These are phyloP conservation scores for Tanaodytes sp. DNA, from an alignment of 2,888 invertebrate genomes.

Conservation along the genomic window DNA sequence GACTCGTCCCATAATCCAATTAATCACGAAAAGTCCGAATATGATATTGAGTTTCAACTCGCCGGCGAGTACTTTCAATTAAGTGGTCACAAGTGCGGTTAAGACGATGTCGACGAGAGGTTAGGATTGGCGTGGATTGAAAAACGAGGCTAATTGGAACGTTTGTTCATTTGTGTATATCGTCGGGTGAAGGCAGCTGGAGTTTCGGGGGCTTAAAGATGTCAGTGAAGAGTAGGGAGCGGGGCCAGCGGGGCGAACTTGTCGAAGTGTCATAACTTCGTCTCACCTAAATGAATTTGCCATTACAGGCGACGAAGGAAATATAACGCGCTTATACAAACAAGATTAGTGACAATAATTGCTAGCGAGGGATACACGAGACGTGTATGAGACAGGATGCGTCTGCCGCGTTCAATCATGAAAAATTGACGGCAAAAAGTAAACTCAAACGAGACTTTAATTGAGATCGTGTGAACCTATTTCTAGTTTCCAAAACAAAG, in stretches of 20 bases:
- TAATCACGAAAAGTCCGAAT: neutral
- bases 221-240: constrained; percentile 33
- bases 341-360: constrained; percentile 54
- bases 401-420: constrained; percentile 23
- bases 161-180: constrained; percentile 45
- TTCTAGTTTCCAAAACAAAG: too few relatives aligned
- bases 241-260: constrained; percentile 41
- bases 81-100: too few relatives aligned
- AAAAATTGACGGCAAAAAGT: constrained; percentile 26
- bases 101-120: too few relatives aligned
- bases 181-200: constrained; percentile 47
- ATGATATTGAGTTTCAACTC: too few relatives aligned
- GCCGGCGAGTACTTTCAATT: too few relatives aligned
- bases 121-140: constrained; percentile 28
- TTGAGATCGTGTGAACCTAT: too few relatives aligned
- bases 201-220: constrained; percentile 47
- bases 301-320: constrained; percentile 52
- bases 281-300: constrained; percentile 53
- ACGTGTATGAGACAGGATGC: constrained; percentile 29
- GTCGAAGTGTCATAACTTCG: constrained; percentile 53
- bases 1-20: too few relatives aligned
- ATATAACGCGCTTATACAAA: constrained; percentile 53
- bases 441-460: constrained; percentile 7
- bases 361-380: constrained; percentile 45
- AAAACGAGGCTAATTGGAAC: constrained; percentile 37